These are phyloP conservation scores for Latheticus oryzae DNA, from an alignment of 2,888 invertebrate genomes.

Conservation along the genomic window DNA sequence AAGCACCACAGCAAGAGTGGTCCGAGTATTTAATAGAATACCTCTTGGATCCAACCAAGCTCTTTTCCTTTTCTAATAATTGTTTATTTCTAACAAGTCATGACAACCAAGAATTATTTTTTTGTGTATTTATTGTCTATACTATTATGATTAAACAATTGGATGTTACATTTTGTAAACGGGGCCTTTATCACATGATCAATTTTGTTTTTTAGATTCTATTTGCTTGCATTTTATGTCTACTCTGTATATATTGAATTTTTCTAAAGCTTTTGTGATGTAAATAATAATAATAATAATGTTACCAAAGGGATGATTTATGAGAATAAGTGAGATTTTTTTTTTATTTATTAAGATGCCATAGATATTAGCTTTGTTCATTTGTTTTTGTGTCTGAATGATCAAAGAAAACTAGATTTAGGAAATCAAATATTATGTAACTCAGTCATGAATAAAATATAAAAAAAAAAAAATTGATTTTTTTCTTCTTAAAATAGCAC, in stretches of 20 bases:
- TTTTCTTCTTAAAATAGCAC: not conserved
- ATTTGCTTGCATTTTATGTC: slow-evolving; percentile 39
- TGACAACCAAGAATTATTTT: not conserved
- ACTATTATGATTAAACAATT: not conserved
- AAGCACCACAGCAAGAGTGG: slow-evolving; percentile 62
- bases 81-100: slow-evolving; percentile 31
- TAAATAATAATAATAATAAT: too few relatives aligned
- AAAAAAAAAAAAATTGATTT: not conserved
- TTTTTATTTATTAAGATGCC: too few relatives aligned
- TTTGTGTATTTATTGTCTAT: slow-evolving; percentile 17
- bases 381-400: slow-evolving; percentile 20
- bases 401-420: slow-evolving; percentile 18
- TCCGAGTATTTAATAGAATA: slow-evolving; percentile 64
- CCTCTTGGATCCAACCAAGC: slow-evolving; percentile 61
- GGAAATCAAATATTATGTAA: slow-evolving; percentile 34
- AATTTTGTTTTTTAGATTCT: slow-evolving; percentile 9
- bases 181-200: slow-evolving; percentile 33
- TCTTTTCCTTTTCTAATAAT: slow-evolving; percentile 47
- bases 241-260: slow-evolving; percentile 60
- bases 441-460: slow-evolving; percentile 36
- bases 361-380: slow-evolving; percentile 44
- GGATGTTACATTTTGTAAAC: slow-evolving; percentile 24
- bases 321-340: too few relatives aligned
- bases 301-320: slow-evolving; percentile 63
- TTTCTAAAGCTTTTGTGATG: slow-evolving; percentile 57